Conservation (phyloP, 1,140 invertebrate species). For the Sycobia sp. region DNA sequence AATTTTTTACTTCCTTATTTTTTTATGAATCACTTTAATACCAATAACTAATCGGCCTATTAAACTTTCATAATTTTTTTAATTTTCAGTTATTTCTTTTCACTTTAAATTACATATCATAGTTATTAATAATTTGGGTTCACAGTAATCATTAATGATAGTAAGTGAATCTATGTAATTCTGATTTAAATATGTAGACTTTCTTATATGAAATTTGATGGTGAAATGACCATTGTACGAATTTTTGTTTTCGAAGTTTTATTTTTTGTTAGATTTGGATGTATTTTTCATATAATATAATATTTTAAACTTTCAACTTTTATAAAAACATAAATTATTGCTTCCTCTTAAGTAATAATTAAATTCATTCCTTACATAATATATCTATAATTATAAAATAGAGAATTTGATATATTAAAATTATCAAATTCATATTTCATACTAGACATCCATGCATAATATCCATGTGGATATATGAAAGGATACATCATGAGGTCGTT, state of each 20-base stretch:
- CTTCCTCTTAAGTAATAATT: not conserved
- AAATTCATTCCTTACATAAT: not conserved
- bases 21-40: not conserved
- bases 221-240: not conserved
- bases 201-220: not conserved
- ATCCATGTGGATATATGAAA: not conserved
- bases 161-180: no score
- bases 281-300: no score
- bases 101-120: no score
- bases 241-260: not conserved
- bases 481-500: constrained; percentile 3
- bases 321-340: not conserved
- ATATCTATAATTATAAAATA: constrained; percentile 6
- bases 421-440: not conserved
- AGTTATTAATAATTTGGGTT: no score
- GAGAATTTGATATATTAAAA: not conserved
- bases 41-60: not conserved
- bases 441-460: not conserved
- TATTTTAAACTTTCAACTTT: not conserved
- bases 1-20: no score
- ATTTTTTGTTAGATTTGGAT: not conserved
- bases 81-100: constrained; percentile 4
- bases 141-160: no score
- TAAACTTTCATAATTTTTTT: not conserved
- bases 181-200: not conserved